Percentiles rank a stretch among this genome's conserved stretches.
Evolutionary conservation across 2,797 vertebrate species (phyloP).

Genomic region (Chaunax sp.): DNA sequence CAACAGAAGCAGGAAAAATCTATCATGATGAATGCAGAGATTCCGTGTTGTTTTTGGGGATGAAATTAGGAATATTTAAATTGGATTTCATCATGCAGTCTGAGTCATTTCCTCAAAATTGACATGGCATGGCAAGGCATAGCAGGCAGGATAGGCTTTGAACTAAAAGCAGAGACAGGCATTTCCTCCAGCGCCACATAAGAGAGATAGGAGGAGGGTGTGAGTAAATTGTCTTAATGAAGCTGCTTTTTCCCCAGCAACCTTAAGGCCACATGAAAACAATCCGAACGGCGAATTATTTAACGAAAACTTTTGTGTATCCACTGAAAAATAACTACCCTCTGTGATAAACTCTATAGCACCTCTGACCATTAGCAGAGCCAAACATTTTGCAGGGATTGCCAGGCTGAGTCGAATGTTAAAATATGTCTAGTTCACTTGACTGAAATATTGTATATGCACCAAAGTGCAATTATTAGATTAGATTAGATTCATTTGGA

Average conservation of each 20-base stretch:
- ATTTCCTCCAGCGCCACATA: conserved; percentile 12
- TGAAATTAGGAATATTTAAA: neutral
- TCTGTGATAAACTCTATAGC: neutral
- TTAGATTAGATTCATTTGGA: neutral
- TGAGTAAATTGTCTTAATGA: conserved; percentile 3
- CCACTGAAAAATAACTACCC: neutral
- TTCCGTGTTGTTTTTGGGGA: neutral
- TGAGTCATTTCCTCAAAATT: conserved; percentile 21
- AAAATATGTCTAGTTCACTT: neutral
- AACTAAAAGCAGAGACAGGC: conserved; percentile 54
- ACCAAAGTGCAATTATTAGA: neutral
- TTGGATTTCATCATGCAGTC: conserved; percentile 3
- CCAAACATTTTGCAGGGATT: neutral
- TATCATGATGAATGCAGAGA: neutral
- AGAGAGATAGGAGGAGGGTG: neutral
- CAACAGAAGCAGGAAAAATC: neutral
- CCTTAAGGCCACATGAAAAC: neutral
- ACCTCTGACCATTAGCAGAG: neutral
- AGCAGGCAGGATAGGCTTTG: conserved; percentile 69
- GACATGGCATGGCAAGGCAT: conserved; percentile 68
- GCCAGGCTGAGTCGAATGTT: neutral
- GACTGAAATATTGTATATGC: neutral
- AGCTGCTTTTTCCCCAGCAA: neutral
- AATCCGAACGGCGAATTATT: neutral
- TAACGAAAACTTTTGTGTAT: neutral